Evolutionary conservation across 2,888 invertebrate genomes (phyloP), one percentile per base, ranked within the genome.

Genomic region (Lycia hirtaria): DNA sequence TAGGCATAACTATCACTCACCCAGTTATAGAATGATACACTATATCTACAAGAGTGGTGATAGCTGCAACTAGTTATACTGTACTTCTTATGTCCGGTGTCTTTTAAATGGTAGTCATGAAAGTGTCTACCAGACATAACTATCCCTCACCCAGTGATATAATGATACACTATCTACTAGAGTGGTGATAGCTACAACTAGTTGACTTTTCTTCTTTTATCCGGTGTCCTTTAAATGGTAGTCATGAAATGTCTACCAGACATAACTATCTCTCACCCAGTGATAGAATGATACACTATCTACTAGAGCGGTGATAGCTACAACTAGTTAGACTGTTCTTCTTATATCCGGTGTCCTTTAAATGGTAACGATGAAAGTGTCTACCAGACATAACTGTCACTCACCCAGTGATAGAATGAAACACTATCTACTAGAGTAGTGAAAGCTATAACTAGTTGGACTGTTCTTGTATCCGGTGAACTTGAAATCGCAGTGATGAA

Each of bases 1-100:
- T 26, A 48, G 20, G 12, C 5, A 33, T 28, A 43, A 51, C 56
- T 49, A 55, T 57, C 56, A 55, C n/a, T 43, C 45, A 54, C 52
- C 60, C 62, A 69, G 69, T 65, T 64, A 63, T 52, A 62, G 64
- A 64, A 60, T 57, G 22, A 17, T 4, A 10, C 55, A 63, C 59
- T 64, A 56, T 64, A 56, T 61, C 56, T 54, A 56, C 62, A 67
- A 50, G 41, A 59, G 41, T 38, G 47, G 37, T 66, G 60, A 61
- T 28, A 56, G 56, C 56, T 57, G 44, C 30, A 48, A 22, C 4
- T 40, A 37, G n/a, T 4, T 20, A 49, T 24, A 60, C 53, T 19
- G 41, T 1, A 26, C 4, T 41, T 41, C 14, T 41, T n/a, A 37
- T 15, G 41, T 55, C 35, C 3, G 3, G 7, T 28, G 43, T 19